Conservation (phyloP, 2,113 vertebrate genomes). For the Rhizomys pruinosus region DNA sequence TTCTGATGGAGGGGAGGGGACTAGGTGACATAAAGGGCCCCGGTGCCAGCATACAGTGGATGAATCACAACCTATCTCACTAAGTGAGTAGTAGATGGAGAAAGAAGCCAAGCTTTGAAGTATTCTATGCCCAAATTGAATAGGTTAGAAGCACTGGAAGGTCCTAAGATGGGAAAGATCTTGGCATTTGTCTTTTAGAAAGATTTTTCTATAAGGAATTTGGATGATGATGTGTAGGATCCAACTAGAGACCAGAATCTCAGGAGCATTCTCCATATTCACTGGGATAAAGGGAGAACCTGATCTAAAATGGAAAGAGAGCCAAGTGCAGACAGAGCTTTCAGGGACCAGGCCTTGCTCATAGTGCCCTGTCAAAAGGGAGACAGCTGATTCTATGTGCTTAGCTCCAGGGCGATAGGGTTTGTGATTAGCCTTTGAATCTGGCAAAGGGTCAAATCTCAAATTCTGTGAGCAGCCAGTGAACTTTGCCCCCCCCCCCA, state of each 20-base stretch:
- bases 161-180: background rate
- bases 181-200: background rate
- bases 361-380: background rate
- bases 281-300: background rate
- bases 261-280: background rate
- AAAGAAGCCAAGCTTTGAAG: background rate
- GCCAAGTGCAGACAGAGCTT: fast-evolving
- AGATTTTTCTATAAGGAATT: background rate
- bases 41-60: fast-evolving
- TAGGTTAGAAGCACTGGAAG: background rate
- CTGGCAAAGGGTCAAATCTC: background rate
- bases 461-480: background rate
- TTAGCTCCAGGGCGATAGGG: background rate
- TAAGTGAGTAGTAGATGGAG: background rate
- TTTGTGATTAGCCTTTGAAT: too few relatives aligned
- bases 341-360: fast-evolving
- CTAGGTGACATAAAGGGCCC: fast-evolving
- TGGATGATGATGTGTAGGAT: background rate
- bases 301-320: background rate
- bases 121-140: background rate
- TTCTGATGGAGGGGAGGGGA: background rate
- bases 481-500: too few relatives aligned
- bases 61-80: background rate
- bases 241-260: background rate
- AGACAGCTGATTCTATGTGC: fast-evolving